A percentile compares a stretch with the other conserved stretches of the same genome.
Evolutionary conservation across 2,113 vertebrate genomes (phyloP).

Genomic region (Alligator sinensis): DNA sequence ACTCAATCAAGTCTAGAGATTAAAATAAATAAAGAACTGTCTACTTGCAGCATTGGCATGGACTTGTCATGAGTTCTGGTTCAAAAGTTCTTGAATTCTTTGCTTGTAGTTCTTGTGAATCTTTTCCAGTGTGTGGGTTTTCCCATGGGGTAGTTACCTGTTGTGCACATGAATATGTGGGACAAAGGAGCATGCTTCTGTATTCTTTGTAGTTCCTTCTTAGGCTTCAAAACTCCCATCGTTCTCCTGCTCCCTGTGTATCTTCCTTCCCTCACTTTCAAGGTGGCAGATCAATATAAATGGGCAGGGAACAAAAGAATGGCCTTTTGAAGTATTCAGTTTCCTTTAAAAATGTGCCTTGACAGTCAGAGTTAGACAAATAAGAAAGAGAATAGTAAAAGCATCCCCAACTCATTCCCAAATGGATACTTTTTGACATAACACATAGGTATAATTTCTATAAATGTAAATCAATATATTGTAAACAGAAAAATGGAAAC

Average conservation of each 20-base stretch:
- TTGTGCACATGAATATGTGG: no score
- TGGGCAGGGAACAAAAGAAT: not conserved
- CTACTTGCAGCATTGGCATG: no score
- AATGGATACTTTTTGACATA: not conserved
- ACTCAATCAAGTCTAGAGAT: no score
- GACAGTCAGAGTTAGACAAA: slow-evolving; percentile 1
- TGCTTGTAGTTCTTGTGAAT: no score
- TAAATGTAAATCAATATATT: not conserved
- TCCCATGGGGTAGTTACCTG: no score
- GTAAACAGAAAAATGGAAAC: not conserved
- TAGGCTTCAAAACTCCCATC: not conserved
- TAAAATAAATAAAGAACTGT: no score
- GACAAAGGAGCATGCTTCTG: no score
- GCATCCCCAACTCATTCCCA: not conserved
- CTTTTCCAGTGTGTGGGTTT: no score
- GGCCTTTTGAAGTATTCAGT: not conserved
- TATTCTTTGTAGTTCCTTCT: not conserved
- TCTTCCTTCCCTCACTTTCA: not conserved
- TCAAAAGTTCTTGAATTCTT: no score
- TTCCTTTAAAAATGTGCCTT: not conserved
- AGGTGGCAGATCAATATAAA: not conserved
- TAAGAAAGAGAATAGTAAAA: not conserved
- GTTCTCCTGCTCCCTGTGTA: not conserved
- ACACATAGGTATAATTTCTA: not conserved
- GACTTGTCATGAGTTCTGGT: no score